These are phyloP conservation scores for Xylocopa sonorina DNA, from an alignment of 1,140 invertebrate species.

Conservation along the genomic window DNA sequence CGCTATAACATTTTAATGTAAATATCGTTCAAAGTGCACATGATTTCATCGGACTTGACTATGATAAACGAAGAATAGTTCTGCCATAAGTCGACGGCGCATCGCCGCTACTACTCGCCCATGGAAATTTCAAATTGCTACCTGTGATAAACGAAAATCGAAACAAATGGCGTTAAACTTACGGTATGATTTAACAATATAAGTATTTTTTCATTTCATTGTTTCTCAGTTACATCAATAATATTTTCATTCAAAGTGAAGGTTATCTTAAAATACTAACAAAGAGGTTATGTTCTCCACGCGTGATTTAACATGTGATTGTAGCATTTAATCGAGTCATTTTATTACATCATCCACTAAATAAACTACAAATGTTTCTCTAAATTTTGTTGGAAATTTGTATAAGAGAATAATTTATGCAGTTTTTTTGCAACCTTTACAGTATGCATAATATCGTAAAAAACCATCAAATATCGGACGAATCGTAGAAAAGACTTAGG, in stretches of 20 bases:
- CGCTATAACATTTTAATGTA: neutral
- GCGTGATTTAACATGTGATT: conserved; percentile 11
- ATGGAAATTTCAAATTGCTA: neutral
- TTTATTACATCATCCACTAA: neutral
- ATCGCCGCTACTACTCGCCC: neutral
- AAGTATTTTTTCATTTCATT: neutral
- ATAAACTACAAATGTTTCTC: neutral
- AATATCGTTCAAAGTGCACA: neutral
- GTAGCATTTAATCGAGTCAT: neutral
- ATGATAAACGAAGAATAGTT: neutral
- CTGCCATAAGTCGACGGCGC: conserved; percentile 10
- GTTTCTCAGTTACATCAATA: neutral
- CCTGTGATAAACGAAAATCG: neutral
- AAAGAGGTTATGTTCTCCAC: conserved; percentile 19
- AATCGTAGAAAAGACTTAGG: too few species aligned
- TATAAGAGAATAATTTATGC: neutral
- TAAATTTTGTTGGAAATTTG: neutral
- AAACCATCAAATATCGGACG: too few species aligned
- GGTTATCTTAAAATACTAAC: neutral
- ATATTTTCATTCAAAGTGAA: neutral
- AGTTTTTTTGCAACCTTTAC: neutral
- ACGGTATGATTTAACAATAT: conserved; percentile 32
- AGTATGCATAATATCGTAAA: neutral
- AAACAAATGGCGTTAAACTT: conserved; percentile 55
- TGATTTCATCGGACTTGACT: conserved; percentile 17